Conservation (phyloP, 2,113 vertebrate genomes). For the Vulpes lagopus region DNA sequence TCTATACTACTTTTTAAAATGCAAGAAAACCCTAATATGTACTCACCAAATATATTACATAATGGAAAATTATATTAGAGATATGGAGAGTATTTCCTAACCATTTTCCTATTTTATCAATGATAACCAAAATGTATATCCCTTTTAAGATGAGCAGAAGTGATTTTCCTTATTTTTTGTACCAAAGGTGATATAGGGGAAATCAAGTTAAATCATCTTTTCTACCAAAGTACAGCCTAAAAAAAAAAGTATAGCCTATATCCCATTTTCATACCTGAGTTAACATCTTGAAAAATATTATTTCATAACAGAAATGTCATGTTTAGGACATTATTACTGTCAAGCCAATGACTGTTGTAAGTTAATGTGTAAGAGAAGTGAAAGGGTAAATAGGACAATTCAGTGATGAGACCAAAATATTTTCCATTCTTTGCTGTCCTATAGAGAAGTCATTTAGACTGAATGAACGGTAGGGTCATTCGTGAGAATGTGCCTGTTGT, state of each 20-base stretch:
- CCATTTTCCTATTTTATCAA: neutral
- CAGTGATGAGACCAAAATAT: conserved; percentile 4
- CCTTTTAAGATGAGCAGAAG: neutral
- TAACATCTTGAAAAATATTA: conserved; percentile 78
- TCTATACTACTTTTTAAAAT: neutral
- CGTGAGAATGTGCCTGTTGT: neutral
- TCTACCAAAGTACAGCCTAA: conserved; percentile 62
- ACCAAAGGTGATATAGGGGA: neutral
- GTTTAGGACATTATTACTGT: conserved; percentile 64
- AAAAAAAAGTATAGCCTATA: conserved; percentile 59
- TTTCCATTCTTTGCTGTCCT: neutral
- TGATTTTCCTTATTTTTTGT: neutral
- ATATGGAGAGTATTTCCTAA: neutral
- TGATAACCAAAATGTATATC: neutral
- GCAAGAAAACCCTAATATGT: neutral
- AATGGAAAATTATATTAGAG: neutral
- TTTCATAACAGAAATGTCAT: conserved; percentile 76
- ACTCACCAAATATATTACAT: neutral
- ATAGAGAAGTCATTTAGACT: neutral
- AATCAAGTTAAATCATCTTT: conserved; percentile 66
- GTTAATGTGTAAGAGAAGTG: conserved; percentile 61
- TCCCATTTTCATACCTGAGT: conserved; percentile 75
- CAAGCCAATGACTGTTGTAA: conserved; percentile 59
- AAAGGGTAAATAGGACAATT: neutral
- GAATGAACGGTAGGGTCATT: neutral